Evolutionary conservation across 2,113 vertebrate species (phyloP), one percentile per base, ranked within the genome.

Genomic region (Aramus guarauna): DNA sequence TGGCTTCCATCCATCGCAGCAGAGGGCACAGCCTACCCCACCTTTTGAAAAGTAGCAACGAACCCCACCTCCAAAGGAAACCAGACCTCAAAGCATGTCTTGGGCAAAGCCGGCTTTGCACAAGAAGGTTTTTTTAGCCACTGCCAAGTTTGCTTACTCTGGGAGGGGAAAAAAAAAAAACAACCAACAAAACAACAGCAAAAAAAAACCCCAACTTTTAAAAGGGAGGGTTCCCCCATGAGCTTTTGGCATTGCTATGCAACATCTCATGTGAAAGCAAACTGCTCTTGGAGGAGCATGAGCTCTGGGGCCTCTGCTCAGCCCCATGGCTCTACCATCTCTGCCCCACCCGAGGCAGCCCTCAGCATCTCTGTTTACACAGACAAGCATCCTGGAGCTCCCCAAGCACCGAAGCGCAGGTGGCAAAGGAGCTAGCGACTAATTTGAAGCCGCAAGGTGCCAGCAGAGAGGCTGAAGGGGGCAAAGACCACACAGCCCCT

Each of bases 351-450:
- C 4, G 2, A 77, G 72, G 15, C 62, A 48, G 45, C 22, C 13
- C 71, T 39, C 83, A 71, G 1, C 39, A 29, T 24, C n/a, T 29
- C 85, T 82, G 2, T 27, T 90, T 17, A 34, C 24, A 39, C 6
- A 56, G 27, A 39, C 5, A 4, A 75, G 68, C 64, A 84, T 24
- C 29, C 82, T 41, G 37, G 63, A 24, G 24, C 22, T 76, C 26
- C 53, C 43, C 0, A 0, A 18, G 68, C 68, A 68, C 47, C 1
- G 0, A 36, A 48, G 23, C 11, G 1, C 58, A 60, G 37, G 68
- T 34, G 43, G 29, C 11, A n/a, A 48, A 72, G 76, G 72, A 87
- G 37, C 21, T 43, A 68, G 48, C 52, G 26, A 62, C 11, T 37
- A 19, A 92, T 41, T 14, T 55, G 37, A 76, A 18, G 62, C 62